Conservation (phyloP, 2,888 invertebrate genomes). For the Magallana nippona region DNA sequence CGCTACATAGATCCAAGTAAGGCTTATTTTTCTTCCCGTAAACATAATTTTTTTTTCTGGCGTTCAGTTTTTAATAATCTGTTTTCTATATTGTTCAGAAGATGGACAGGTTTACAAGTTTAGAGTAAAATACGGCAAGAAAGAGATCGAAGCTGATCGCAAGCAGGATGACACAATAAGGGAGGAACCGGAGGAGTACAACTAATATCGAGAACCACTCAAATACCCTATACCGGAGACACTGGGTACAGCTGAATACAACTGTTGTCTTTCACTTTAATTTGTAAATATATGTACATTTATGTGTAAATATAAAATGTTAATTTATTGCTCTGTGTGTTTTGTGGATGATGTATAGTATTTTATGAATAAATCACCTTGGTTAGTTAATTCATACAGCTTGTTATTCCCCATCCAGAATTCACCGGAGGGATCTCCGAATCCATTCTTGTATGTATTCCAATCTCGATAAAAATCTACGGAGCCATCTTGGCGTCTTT, state of each 20-base stretch:
- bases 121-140: constrained; percentile 65
- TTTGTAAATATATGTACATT: not conserved
- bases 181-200: constrained; percentile 31
- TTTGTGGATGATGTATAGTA: not conserved
- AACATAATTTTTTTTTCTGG: not conserved
- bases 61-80: not conserved
- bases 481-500: constrained; percentile 89
- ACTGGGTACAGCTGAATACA: not conserved
- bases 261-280: constrained; percentile 1
- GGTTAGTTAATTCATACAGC: constrained; percentile 87
- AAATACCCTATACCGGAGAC: not conserved
- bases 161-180: constrained; percentile 44
- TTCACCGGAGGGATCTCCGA: constrained; percentile 88
- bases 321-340: constrained; percentile 27
- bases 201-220: not conserved
- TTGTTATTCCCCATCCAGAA: constrained; percentile 95
- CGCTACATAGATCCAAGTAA: constrained; percentile 69
- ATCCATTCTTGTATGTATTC: constrained; percentile 90
- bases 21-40: constrained; percentile 39
- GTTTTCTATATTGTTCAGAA: constrained; percentile 54
- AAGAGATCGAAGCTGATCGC: constrained; percentile 56
- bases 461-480: constrained; percentile 92
- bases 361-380: constrained; percentile 63
- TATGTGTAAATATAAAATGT: not conserved
- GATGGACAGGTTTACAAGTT: constrained; percentile 64